phyloP scores from a whole-genome alignment of 2,888 invertebrate genomes.

The Latrodectus hesperus region DNA sequence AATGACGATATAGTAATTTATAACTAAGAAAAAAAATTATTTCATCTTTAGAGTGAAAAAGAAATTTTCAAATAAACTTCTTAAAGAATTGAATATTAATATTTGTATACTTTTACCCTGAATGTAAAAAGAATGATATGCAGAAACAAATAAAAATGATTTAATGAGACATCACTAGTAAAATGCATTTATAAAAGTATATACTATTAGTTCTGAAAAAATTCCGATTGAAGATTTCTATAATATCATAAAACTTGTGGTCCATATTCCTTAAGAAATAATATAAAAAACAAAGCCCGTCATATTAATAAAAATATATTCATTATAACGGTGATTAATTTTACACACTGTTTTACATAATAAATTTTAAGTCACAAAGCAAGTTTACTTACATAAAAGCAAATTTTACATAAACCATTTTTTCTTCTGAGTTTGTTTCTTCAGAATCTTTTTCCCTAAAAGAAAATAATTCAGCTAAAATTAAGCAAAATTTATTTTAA shows the following conservation, averaged over 20 bases:
- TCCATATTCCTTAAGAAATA: not conserved
- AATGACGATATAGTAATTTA: no score
- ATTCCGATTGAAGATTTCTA: no score
- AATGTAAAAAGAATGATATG: no score
- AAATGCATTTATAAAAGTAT: no score
- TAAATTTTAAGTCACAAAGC: not conserved
- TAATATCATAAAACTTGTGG: not conserved
- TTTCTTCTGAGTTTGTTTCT: not conserved
- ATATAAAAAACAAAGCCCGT: not conserved
- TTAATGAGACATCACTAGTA: no score
- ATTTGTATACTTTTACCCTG: no score
- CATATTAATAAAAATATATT: not conserved
- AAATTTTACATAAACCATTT: conserved; percentile 47
- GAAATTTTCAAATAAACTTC: no score
- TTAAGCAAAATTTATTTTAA: not conserved
- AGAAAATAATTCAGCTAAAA: not conserved
- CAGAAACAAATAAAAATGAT: no score
- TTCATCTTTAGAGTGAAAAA: no score
- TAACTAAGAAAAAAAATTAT: no score
- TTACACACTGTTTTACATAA: not conserved
- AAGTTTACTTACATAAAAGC: conserved; percentile 40
- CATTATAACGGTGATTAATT: not conserved
- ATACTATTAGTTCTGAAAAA: no score
- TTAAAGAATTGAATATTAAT: no score
- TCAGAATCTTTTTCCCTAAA: conserved; percentile 30